Conservation (phyloP, 2,113 vertebrate species). For the Eublepharis macularius region DNA sequence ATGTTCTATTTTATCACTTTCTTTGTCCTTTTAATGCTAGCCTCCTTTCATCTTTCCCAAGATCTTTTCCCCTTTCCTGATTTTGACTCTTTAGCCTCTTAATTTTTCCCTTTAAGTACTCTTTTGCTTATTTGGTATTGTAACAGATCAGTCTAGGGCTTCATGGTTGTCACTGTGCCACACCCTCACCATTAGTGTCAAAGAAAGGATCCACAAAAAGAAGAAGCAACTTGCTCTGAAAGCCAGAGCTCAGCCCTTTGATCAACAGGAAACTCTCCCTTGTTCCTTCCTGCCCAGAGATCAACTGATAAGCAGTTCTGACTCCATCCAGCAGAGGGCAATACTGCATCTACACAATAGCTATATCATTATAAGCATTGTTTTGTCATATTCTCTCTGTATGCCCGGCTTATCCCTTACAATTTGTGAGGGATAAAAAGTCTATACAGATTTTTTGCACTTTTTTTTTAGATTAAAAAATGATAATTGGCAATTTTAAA, state of each 20-base stretch:
- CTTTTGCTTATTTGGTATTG: neutral
- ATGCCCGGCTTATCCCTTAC: neutral
- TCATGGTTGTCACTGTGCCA: neutral
- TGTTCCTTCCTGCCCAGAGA: neutral
- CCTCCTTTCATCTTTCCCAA: slow-evolving; percentile 40
- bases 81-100: slow-evolving; percentile 28
- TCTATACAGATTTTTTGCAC: neutral
- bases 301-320: neutral
- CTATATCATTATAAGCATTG: neutral
- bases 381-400: slow-evolving; percentile 6
- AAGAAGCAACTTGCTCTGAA: neutral
- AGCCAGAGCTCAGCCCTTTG: neutral
- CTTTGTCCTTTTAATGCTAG: slow-evolving; percentile 30
- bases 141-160: neutral
- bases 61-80: neutral
- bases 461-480: neutral
- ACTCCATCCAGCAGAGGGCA: slow-evolving; percentile 7
- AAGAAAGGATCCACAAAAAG: neutral
- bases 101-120: neutral
- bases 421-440: too few species aligned
- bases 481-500: neutral
- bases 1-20: slow-evolving; percentile 42
- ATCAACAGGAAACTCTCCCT: neutral
- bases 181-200: fast-evolving
- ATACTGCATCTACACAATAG: neutral